A percentile compares a stretch with the other conserved stretches of the same genome.
Evolutionary conservation across 2,888 invertebrate genomes (phyloP).

Genomic region (Clitarchus hookeri): DNA sequence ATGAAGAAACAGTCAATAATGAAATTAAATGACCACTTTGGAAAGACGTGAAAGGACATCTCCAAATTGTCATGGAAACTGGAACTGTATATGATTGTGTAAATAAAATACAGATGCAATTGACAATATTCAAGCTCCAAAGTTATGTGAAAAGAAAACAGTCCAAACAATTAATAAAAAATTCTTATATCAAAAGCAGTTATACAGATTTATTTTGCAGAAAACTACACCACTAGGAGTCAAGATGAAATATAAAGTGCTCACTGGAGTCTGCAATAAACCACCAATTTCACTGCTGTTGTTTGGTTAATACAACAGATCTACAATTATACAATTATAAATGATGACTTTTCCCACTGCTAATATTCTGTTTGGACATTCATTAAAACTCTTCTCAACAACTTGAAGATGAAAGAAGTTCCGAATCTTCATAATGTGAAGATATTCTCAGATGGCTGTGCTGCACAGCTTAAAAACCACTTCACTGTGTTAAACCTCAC

Average conservation of each 20-base stretch:
- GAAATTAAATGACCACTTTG: no score
- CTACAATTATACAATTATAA: slow-evolving; percentile 1
- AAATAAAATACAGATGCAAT: no score
- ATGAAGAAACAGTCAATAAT: no score
- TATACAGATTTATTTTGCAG: not conserved
- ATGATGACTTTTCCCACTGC: not conserved
- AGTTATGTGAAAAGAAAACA: no score
- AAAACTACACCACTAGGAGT: not conserved
- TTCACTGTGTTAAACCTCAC: not conserved
- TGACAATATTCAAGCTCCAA: no score
- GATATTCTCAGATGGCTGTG: not conserved
- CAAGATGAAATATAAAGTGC: not conserved
- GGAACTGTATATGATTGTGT: no score
- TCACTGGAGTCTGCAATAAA: not conserved
- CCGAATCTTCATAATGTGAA: not conserved
- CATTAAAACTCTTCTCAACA: not conserved
- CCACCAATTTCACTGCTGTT: not conserved
- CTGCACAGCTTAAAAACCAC: not conserved
- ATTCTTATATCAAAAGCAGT: no score
- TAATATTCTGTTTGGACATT: not conserved
- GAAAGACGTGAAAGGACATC: no score
- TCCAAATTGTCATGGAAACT: no score
- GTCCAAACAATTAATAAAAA: no score
- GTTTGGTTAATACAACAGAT: not conserved
- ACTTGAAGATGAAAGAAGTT: not conserved